Evolutionary conservation across 2,113 vertebrate species (phyloP), one percentile per base, ranked within the genome.

Genomic region (Oncorhynchus mykiss): DNA sequence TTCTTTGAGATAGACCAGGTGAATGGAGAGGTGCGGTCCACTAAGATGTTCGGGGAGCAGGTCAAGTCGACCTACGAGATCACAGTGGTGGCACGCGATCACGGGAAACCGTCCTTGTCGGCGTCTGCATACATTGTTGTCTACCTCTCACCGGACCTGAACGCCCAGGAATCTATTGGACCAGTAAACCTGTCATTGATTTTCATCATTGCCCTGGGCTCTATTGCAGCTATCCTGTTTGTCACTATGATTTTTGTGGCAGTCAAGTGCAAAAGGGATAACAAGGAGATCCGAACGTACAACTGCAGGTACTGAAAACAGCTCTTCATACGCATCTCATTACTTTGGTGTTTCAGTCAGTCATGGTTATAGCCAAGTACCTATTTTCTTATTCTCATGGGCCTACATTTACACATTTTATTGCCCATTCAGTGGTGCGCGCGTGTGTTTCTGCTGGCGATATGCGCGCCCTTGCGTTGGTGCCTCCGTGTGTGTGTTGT

Each of bases 171-270:
- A 81, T 94, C 97, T 73, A 94, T 96, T 76, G 97, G 97, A 88
- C 93, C 96, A 1, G 95, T 99, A 86, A 99, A 98, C 91, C 92
- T 99, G 81, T 98, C 98, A 13, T 91, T 99, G 83, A 99, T 99
- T 92, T 99, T 99, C 94, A 99, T 99, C 93, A 99, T 99, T 27
- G 98, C 98, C 20, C 87, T 99, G 91, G 98, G 97, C 81, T 99
- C 97, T 78, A 99, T 99, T 69, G 97, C 97, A 0, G 97, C 97
- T 76, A 98, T 99, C 90, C 96, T 99, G 69, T 99, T 99, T 88
- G 96, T 99, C 92, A 99, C 98, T 78, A 99, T 99, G 98, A 99
- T 99, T 84, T 98, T 99, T 78, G 97, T 99, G 89, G 98, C 98
- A 3, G 96, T 99, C 67, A 99, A 99, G 89, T 99, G 98, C 91